Evolutionary conservation across 1,140 invertebrate species (phyloP), one percentile per base, ranked within the genome.

Genomic region (Drosophila leontia): DNA sequence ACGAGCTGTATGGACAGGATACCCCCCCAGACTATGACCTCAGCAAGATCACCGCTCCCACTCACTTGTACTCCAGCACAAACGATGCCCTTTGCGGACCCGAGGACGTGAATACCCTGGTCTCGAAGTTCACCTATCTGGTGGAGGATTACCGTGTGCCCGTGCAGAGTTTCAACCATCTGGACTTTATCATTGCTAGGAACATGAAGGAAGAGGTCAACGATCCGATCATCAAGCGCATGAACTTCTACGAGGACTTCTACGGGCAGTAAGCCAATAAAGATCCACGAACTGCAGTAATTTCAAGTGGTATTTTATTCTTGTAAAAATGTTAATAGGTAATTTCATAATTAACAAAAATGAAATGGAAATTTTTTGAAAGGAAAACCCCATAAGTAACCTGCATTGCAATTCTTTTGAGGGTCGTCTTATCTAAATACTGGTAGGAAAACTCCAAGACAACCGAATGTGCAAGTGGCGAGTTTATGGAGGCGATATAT

Each of bases 181-280:
- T 96, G 82, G 96, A 96, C 93, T 96, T 96, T 92, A 94, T 95
- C 75, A 96, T 94, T 92, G 95, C 95, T 0, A 94, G 93, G 17
- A 94, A 95, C 61, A 94, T 94, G 5, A 94, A 94, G 76, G 91
- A 92, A 60, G 82, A 95, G n/a, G 87, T 96, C 7, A 95, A 96
- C 91, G 92, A 95, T 64, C 45, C 62, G 34, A 15, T 91, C 39
- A 17, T 91, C 12, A 50, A 81, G 6, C 53, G 82, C 13, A 80
- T 91, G 8, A 86, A 91, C 29, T 35, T 34, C 11, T 82, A 90
- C 59, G 81, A 90, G 56, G 41, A 55, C 15, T 48, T 35, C 4
- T 81, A 62, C 39, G 12, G 37, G 35, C 12, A 11, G 0, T 26
- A 15, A 17, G n/a, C 19, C 13, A 69, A 64, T 71, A 62, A 64